A percentile compares a stretch with the other conserved stretches of the same genome.
phyloP scores from a whole-genome alignment of 2,113 vertebrate genomes.

The Bagarius yarrelli region DNA sequence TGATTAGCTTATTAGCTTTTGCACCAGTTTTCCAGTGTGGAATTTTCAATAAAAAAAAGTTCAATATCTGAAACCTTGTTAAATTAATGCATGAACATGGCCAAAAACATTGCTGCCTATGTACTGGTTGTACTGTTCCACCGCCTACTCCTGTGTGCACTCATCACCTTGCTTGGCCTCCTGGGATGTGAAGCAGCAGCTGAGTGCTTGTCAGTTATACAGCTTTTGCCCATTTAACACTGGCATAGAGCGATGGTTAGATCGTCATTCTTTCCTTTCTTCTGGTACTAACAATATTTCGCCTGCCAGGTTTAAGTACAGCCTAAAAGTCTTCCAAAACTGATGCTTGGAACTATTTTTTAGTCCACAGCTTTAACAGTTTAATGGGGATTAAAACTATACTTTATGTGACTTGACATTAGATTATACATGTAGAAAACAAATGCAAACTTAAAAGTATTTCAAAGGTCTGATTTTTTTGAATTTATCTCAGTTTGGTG shows the following conservation, averaged over 20 bases:
- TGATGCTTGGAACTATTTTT: neutral
- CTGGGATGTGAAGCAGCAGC: slow-evolving; percentile 28
- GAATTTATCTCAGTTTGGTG: slow-evolving; percentile 15
- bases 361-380: neutral
- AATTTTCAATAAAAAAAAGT: neutral
- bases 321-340: neutral
- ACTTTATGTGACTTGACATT: neutral
- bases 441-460: neutral
- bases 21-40: too few species aligned
- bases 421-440: neutral
- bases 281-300: slow-evolving; percentile 14
- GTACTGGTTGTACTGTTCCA: slow-evolving; percentile 6
- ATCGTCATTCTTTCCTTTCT: slow-evolving; percentile 12
- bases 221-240: slow-evolving; percentile 35
- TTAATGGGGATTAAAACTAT: neutral
- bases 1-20: neutral
- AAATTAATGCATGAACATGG: neutral
- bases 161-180: slow-evolving; percentile 29
- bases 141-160: slow-evolving; percentile 33
- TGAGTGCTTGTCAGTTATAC: slow-evolving; percentile 30
- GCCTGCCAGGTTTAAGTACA: slow-evolving; percentile 23
- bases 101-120: slow-evolving; percentile 17
- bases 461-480: neutral
- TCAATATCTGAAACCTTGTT: neutral
- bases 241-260: slow-evolving; percentile 29